Base-by-base conservation (phyloP, 2,888 invertebrate species). In the Rhagium mordax region DNA sequence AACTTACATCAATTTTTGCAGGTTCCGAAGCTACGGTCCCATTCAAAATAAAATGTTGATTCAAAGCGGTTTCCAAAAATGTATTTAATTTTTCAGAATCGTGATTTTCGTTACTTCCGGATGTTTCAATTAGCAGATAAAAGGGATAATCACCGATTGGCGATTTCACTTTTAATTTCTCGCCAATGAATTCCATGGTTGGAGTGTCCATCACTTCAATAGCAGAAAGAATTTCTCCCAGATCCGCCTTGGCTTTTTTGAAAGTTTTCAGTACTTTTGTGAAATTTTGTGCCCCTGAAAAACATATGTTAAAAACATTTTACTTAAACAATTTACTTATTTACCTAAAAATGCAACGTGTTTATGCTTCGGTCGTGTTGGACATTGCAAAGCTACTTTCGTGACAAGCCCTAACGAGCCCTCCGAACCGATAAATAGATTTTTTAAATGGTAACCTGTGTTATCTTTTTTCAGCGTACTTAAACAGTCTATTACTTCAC, bases 381-480 rank as follows among this genome's bases (percentile, higher is more conserved):
- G 95, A 87, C 98, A 98, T 73, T 96, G 93, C 72, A 99, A 92
- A 5, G 96, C 93, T 1, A 97, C 93, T 89, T 96, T 96, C 0
- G 99, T 98, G 6, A 99, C 93, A 5, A 99, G 87, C 5, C 99
- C 99, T 65, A 99, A 89, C 0, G 98, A 98, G 41, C 99, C 99
- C 89, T 99, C 99, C 0, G 98, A 96, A 13, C 99, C 99, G 81
- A 99, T 96, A 86, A 99, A 98, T 76, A 99, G 87, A 87, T 99
- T 97, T 85, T 98, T 98, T 81, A 98, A 88, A 85, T 99, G 98
- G 85, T 97, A 97, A 0, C 98, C 98, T 0, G 98, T 98, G 87
- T 99, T 99, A 87, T 99, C 98, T 87, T 99, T 99, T 85, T 96
- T 94, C 80, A 98, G 90, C 0, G 93, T 90, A 73, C 93, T 94